Base-by-base conservation (phyloP, 2,888 invertebrate genomes). In the Torymus tubicola region DNA sequence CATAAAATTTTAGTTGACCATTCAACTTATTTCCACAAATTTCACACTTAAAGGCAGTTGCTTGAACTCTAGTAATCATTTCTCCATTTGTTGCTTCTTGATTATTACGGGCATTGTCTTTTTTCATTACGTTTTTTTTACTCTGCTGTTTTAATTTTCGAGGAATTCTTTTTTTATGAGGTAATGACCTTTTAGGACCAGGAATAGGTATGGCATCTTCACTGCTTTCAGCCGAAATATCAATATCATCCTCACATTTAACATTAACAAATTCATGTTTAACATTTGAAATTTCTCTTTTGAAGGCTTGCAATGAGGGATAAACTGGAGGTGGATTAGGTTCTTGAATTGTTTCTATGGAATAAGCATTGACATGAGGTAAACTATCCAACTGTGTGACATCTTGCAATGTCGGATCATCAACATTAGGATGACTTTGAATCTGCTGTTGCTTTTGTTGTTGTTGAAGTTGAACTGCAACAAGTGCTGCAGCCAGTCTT, bases 121-220 rank as follows among this genome's bases (percentile, higher is more conserved):
- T 89, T 50, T 85, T 82, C 0, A 85, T 72, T 0, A 64, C 60
- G 61, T 71, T 85, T 57, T 86, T 89, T 64, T 88, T 91, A 81
- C 88, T 85, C 55, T 88, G 87, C 83, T 91, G 93, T 86, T 94
- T 94, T 21, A 96, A 91, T 86, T 96, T 96, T 78, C 94, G 92
- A 0, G 96, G 95, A 84, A 97, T 96, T 69, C 97, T 92, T 89
- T 97, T 97, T 89, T 97, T 97, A 88, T 97, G 97, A 0, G 97
- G 97, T 78, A 97, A 91, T 83, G 95, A 95, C 89, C 95, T 94
- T 84, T 94, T 94, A 12, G 87, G 89, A 73, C 92, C 91, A 1
- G 91, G 88, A 14, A 89, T 87, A 55, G 75, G 89, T 1, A 89
- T 84, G 31, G 90, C 88, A 73, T 91, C 92, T 60, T 92, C 92